These are phyloP conservation scores for Dipus sagitta DNA, from an alignment of 2,797 vertebrate genomes.

Conservation along the genomic window DNA sequence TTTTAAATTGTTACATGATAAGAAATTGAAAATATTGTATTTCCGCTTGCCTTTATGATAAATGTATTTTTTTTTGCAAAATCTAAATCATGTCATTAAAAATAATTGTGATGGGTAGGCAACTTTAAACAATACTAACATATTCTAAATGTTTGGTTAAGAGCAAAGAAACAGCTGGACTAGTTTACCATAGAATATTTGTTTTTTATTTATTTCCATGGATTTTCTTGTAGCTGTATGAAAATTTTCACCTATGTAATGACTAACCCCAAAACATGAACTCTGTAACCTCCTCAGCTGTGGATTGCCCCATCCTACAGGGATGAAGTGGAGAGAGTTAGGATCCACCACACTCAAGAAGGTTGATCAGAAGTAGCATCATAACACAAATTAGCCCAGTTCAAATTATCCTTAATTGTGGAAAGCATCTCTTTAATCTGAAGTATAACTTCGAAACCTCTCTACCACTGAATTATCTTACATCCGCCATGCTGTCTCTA, in stretches of 20 bases:
- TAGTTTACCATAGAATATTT: not conserved
- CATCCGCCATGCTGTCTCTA: not conserved
- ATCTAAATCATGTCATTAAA: not conserved
- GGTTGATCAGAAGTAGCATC: not conserved
- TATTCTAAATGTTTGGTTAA: not conserved
- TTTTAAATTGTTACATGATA: not conserved
- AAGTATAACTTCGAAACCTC: not conserved
- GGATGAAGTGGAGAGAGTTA: not conserved
- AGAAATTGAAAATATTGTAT: not conserved
- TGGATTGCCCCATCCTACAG: not conserved
- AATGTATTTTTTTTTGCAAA: not conserved
- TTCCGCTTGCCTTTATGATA: not conserved
- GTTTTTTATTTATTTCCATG: constrained; percentile 16
- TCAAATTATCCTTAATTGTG: not conserved
- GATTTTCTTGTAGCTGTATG: not conserved
- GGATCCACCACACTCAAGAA: not conserved
- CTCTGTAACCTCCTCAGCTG: not conserved
- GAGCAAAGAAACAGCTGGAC: not conserved
- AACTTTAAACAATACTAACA: not conserved
- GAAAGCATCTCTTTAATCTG: not conserved
- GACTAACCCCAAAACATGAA: not conserved
- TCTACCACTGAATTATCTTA: not conserved
- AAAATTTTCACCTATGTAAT: not conserved
- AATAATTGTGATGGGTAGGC: not conserved
- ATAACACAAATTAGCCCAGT: constrained; percentile 8